Evolutionary conservation across 2,888 invertebrate species (phyloP), one percentile per base, ranked within the genome.

Genomic region (Sabatieria punctata): DNA sequence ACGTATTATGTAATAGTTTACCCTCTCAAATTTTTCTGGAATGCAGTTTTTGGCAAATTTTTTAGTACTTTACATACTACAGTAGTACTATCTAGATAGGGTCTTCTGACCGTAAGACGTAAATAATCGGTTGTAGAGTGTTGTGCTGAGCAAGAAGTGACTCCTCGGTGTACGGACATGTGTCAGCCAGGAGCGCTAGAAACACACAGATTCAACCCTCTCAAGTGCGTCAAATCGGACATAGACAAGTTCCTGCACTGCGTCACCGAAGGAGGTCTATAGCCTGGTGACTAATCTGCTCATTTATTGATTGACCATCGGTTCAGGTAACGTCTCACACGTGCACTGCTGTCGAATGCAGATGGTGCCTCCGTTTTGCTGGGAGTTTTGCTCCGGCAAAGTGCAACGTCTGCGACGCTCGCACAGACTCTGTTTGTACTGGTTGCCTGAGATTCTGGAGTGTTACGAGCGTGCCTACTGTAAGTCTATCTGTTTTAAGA

Each of bases 141-240:
- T 62, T 86, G 86, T 59, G 71, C 73, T n/a, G 74, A 76, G 50
- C 77, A 78, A 70, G 83, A 83, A 65, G 84, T 86, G 1, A 78
- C 81, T 0, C 72, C 77, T 0, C 60, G 75, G 1, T 86, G 86
- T 60, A 77, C 82, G 68, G 79, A 80, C 59, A 84, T 85, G 19
- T 86, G 85, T 70, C 60, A 60, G 45, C 61, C 61, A 15, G 53
- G 55, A 1, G 60, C 60, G 21, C 57, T 63, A 56, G 52, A 50
- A 18, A 48, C 54, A 23, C 54, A 57, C 43, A 56, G 57, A 41
- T 63, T 63, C 46, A 18, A 37, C 37, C 37, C 19, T 13, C 18
- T 49, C 2, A 18, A 40, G 11, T 49, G 49, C 21, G 41, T 46
- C 8, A n/a, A n/a, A n/a, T 26, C 25, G 22, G 33, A 49, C 18